Conservation (phyloP, 1,140 invertebrate genomes). For the Drosophila saltans region DNA sequence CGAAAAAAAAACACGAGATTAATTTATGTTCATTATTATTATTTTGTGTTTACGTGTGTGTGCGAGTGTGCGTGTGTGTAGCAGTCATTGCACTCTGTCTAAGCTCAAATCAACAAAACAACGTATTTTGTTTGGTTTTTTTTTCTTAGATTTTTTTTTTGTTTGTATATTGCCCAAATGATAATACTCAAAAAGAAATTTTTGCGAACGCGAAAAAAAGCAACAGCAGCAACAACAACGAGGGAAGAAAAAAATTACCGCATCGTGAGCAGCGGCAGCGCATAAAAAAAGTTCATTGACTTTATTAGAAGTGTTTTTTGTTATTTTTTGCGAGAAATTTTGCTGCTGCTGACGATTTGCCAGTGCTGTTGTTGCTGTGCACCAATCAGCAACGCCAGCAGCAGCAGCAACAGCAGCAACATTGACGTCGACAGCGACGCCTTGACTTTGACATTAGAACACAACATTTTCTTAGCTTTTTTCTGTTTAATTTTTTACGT, state of each 20-base stretch:
- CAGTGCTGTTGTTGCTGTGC: conserved; percentile 61
- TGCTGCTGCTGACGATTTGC: conserved; percentile 30
- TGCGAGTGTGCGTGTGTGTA: conserved; percentile 38
- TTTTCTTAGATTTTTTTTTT: conserved; percentile 13
- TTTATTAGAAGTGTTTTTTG: conserved; percentile 58
- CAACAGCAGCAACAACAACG: background rate
- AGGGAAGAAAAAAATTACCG: conserved; percentile 63
- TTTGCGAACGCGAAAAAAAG: conserved; percentile 46
- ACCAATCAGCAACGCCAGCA: conserved; percentile 60
- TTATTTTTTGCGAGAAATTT: conserved; percentile 37
- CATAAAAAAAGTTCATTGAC: conserved; percentile 78
- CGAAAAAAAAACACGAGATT: conserved; percentile 17
- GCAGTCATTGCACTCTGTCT: conserved; percentile 74
- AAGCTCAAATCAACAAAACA: conserved; percentile 35
- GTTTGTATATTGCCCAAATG: conserved; percentile 38
- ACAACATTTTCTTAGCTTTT: conserved; percentile 50
- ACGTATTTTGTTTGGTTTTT: conserved; percentile 24
- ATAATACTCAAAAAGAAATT: conserved; percentile 72
- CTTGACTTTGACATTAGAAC: conserved; percentile 36
- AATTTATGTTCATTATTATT: conserved; percentile 48
- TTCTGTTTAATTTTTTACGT: background rate
- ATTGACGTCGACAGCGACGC: conserved; percentile 14
- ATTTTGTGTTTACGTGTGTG: conserved; percentile 2
- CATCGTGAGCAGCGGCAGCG: conserved; percentile 53
- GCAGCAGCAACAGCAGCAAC: conserved; percentile 19